Evolutionary conservation across 2,888 invertebrate genomes (phyloP).

Genomic region (Chrysodeixis includens): DNA sequence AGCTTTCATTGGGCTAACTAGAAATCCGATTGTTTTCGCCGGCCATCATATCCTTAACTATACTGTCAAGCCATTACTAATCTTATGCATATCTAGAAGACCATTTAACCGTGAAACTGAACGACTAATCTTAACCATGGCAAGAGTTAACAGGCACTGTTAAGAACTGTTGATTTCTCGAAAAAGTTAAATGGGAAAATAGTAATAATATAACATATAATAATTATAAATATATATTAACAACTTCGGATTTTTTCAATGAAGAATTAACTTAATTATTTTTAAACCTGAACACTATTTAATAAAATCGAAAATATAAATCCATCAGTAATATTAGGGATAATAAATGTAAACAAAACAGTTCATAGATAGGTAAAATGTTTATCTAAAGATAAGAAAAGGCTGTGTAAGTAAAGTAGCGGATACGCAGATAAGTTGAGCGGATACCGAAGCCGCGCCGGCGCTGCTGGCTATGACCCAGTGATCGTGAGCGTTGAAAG

Average conservation of each 20-base stretch:
- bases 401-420: conserved; percentile 16
- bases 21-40: conserved; percentile 49
- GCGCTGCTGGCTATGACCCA: conserved; percentile 73
- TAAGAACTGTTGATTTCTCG: no score
- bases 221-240: no score
- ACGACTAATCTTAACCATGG: no score
- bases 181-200: no score
- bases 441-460: conserved; percentile 58
- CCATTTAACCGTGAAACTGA: no score
- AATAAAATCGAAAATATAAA: neutral
- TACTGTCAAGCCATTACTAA: conserved; percentile 9
- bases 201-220: no score
- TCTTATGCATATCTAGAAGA: neutral
- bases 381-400: neutral
- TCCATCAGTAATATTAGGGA: neutral
- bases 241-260: no score
- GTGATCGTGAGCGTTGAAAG: conserved; percentile 81
- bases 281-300: no score
- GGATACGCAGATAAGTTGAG: conserved; percentile 30
- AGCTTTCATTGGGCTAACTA: conserved; percentile 49
- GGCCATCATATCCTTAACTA: conserved; percentile 7
- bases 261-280: no score
- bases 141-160: no score
- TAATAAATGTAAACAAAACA: neutral
- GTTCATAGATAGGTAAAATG: neutral